Conservation (phyloP, 2,113 vertebrate species). For the Aspiorhynchus laticeps region DNA sequence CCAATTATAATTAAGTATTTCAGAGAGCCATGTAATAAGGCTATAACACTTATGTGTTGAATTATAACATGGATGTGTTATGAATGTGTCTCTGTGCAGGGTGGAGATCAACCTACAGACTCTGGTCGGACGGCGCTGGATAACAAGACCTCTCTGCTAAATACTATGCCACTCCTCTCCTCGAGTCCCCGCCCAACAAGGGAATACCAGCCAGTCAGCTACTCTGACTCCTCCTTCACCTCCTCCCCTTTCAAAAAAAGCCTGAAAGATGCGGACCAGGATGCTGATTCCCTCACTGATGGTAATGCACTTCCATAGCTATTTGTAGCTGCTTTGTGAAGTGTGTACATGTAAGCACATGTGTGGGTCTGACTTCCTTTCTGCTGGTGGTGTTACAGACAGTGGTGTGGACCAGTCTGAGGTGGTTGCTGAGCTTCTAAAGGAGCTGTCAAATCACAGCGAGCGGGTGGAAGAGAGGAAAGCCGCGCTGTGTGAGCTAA, state of each 20-base stretch:
- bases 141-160: conserved; percentile 92
- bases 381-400: conserved; percentile 71
- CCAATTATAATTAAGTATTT: not conserved
- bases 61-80: not conserved
- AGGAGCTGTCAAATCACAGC: conserved; percentile 94
- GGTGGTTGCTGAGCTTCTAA: conserved; percentile 90
- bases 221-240: conserved; percentile 80
- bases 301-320: not conserved
- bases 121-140: conserved; percentile 85
- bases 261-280: conserved; percentile 91
- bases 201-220: conserved; percentile 85
- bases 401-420: conserved; percentile 89
- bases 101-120: conserved; percentile 38
- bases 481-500: conserved; percentile 87
- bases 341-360: not conserved
- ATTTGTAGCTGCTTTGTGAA: not conserved
- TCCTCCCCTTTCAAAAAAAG: conserved; percentile 81
- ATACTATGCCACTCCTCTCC: conserved; percentile 85
- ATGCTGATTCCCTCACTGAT: conserved; percentile 78
- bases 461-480: conserved; percentile 94
- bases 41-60: not conserved
- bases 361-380: not conserved
- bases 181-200: conserved; percentile 84
- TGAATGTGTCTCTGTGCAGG: conserved; percentile 7
- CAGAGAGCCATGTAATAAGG: not conserved